These are phyloP conservation scores for Malacosoma neustria DNA, from an alignment of 2,888 invertebrate species.

Conservation along the genomic window DNA sequence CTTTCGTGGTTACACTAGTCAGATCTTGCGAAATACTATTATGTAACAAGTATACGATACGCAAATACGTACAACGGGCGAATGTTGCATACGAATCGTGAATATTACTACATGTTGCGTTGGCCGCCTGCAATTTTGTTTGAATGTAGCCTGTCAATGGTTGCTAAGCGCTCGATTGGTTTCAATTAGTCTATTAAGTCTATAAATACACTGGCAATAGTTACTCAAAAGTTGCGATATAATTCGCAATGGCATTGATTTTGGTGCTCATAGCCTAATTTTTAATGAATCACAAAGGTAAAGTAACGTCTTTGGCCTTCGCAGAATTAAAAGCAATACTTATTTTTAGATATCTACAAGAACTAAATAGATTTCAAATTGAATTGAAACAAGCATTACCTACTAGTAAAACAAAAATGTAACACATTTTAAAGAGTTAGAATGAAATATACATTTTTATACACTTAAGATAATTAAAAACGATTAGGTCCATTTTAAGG, in stretches of 20 bases:
- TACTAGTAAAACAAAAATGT: background rate
- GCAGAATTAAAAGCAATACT: background rate
- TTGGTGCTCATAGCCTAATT: background rate
- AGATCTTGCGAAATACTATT: slow-evolving; percentile 57
- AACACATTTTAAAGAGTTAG: background rate
- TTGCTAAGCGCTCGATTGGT: background rate
- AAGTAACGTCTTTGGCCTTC: background rate
- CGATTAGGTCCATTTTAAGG: background rate
- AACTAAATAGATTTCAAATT: no score
- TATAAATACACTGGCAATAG: background rate
- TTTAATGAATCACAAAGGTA: background rate
- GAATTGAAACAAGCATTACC: no score
- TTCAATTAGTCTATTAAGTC: background rate
- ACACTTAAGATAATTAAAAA: slow-evolving; percentile 7
- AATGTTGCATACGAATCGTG: slow-evolving; percentile 26
- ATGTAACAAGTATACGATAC: slow-evolving; percentile 54
- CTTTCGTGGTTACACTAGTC: slow-evolving; percentile 49
- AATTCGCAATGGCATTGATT: background rate
- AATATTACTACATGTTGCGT: slow-evolving; percentile 10
- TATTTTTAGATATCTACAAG: no score
- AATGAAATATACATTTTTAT: slow-evolving; percentile 8
- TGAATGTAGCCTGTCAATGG: background rate
- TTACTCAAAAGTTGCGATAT: background rate
- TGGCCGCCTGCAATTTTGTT: slow-evolving; percentile 4
- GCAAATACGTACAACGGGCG: slow-evolving; percentile 39